Percentiles rank a stretch among this genome's conserved stretches.
Evolutionary conservation across 2,113 vertebrate species (phyloP).

Genomic region (Saccopteryx bilineata): DNA sequence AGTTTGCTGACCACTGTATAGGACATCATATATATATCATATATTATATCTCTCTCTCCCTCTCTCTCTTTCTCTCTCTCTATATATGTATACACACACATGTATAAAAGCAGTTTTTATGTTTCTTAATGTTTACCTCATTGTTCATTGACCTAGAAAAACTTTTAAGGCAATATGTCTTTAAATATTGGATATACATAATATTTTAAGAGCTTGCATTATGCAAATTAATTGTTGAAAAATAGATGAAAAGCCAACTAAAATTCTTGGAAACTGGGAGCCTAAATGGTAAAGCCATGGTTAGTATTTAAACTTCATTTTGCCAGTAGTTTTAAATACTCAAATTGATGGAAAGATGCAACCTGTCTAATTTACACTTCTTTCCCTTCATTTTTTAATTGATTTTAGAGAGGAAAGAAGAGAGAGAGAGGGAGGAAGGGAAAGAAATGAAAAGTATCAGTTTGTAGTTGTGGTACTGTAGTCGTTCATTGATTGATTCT

Average conservation of each 20-base stretch:
- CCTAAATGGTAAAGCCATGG: not conserved
- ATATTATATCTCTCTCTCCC: too few species aligned
- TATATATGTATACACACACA: too few species aligned
- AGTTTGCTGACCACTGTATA: not conserved
- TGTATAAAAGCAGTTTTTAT: slow-evolving; percentile 18
- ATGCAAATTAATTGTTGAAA: slow-evolving; percentile 45
- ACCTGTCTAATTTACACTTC: not conserved
- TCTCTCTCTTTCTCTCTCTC: too few species aligned
- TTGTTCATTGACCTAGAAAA: slow-evolving; percentile 49
- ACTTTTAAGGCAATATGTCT: not conserved
- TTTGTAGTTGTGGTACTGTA: too few species aligned
- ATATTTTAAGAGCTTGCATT: slow-evolving; percentile 28
- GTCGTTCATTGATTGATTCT: too few species aligned
- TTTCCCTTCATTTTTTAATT: slow-evolving; percentile 4
- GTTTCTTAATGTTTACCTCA: slow-evolving; percentile 40
- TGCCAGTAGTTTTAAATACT: slow-evolving; percentile 26
- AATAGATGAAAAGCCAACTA: slow-evolving; percentile 7
- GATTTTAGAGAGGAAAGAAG: too few species aligned
- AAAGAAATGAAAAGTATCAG: too few species aligned
- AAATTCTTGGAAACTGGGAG: slow-evolving; percentile 15
- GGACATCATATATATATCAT: not conserved
- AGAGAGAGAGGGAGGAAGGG: too few species aligned
- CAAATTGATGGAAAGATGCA: slow-evolving; percentile 22
- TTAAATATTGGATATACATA: slow-evolving; percentile 41
- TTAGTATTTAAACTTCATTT: slow-evolving; percentile 33